Evolutionary conservation across 2,888 invertebrate species (phyloP), one percentile per base, ranked within the genome.

Genomic region (Hylaea fasciaria): DNA sequence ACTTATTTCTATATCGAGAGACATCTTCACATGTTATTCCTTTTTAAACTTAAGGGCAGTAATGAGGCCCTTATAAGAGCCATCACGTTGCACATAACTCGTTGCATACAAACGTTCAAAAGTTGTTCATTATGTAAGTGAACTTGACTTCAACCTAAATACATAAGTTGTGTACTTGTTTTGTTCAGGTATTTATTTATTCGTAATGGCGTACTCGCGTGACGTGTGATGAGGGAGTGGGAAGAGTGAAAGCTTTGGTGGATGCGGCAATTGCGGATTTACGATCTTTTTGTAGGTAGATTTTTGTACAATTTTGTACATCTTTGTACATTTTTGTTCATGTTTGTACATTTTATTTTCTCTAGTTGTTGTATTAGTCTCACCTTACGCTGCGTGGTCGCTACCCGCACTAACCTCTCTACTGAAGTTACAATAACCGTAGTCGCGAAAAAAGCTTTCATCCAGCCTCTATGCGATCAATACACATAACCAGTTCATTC

Each of bases 81-180:
- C 62, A 60, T 65, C 55, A 29, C 28, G 37, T 56, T 35, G 46
- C 46, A 17, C 29, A 59, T 57, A 54, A 57, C 28, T 65, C 62
- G 62, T 65, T 65, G 57, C 62, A 58, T 53, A 57, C 51, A 48
- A 62, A 62, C 46, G n/a, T 54, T 44, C 39, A 64, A 40, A 46
- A 57, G 55, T 46, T 41, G 53, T 45, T 16, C 4, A 45, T 68
- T 66, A 68, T 65, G 68, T 68, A 64, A 78, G 69, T 89, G 89
- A 89, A 86, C 91, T 90, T 90, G 91, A 80, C 88, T 84, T 83
- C 86, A 83, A 82, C 85, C 87, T 82, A 81, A 80, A 83, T 83
- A 78, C 74, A 62, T 66, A 68, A 62, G 62, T 67, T 66, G 64
- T 73, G 64, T 73, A 66, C 67, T 72, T 70, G 72, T 75, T 62